Conservation (phyloP, 2,888 invertebrate species). For the Fragum fragum region DNA sequence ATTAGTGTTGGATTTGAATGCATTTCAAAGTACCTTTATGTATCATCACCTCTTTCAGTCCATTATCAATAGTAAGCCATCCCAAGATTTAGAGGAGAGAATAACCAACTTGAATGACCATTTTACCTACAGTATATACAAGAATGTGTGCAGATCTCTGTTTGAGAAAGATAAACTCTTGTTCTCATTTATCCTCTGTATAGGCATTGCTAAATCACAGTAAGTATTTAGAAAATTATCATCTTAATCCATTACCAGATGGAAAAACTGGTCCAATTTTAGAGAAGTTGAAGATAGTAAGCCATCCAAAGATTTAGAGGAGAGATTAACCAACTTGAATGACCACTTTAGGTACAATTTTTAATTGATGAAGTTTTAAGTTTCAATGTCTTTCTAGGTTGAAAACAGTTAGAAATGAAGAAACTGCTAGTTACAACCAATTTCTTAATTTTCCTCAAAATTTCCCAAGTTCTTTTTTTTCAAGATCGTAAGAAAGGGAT, state of each 20-base stretch:
- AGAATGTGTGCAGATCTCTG: constrained; percentile 89
- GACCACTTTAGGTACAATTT: constrained; percentile 87
- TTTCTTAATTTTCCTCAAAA: too few species aligned
- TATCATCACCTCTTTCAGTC: constrained; percentile 89
- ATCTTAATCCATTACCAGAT: too few species aligned
- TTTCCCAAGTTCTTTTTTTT: too few species aligned
- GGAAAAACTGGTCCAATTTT: too few species aligned
- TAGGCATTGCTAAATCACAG: constrained; percentile 85
- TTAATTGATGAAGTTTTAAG: too few species aligned
- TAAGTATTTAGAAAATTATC: constrained; percentile 78
- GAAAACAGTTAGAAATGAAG: too few species aligned
- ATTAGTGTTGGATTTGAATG: too few species aligned
- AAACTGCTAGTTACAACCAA: too few species aligned
- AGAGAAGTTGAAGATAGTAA: too few species aligned
- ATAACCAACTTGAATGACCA: constrained; percentile 86
- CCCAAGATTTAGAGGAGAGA: constrained; percentile 88
- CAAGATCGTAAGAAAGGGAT: too few species aligned
- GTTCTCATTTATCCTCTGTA: constrained; percentile 86
- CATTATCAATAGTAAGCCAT: constrained; percentile 92
- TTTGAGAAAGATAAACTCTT: constrained; percentile 87
- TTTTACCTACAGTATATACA: constrained; percentile 87
- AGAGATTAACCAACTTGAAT: constrained; percentile 85
- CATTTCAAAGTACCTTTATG: too few species aligned
- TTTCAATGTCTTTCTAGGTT: too few species aligned
- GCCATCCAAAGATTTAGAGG: constrained; percentile 89